Base-by-base conservation (phyloP, 2,888 invertebrate genomes). In the Melipona bicolor region DNA sequence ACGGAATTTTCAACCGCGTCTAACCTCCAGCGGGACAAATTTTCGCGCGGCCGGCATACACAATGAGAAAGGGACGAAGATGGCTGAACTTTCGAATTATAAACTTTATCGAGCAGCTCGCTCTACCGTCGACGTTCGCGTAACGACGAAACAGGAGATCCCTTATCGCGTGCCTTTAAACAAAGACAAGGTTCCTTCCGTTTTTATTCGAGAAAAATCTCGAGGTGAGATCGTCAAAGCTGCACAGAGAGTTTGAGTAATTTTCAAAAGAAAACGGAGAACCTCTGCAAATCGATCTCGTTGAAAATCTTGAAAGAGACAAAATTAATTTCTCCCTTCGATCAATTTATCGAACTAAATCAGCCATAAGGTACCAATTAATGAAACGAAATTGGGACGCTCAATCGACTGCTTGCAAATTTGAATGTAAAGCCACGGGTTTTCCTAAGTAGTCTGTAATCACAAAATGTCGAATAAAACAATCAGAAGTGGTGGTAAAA, bases 1-100 rank as follows among this genome's bases (percentile, higher is more conserved):
- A 36, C 52, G 19, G 32, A 69, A n/a, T n/a, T n/a, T n/a, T n/a
- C n/a, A n/a, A 32, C 21, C 50, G 17, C 76, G 36, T 15, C 21
- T 5, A 64, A 64, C 32, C 32, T 32, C 64, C 19, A 3, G 21
- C 19, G n/a, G 24, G 54, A 68, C 52, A 62, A 77, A 74, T 69
- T 70, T 67, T 67, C 52, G 21, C 32, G 27, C 19, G 43, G 21
- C 72, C 15, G 15, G 71, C 49, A 50, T 69, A 68, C 50, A n/a
- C 17, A n/a, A 72, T 67, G 52, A 17, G 50, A 64, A 17, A 13
- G 27, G 52, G 9, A 27, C 43, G 24, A 3, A 43, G 49, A 54
- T 24, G 27, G 15, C 67, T 24, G 49, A 77, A 69, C 54, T 59
- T 52, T 43, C 24, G 9, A 65, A 61, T 61, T 61, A 17, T 4